These are phyloP conservation scores for Halcyon senegalensis DNA, from an alignment of 2,113 vertebrate genomes.

Conservation along the genomic window DNA sequence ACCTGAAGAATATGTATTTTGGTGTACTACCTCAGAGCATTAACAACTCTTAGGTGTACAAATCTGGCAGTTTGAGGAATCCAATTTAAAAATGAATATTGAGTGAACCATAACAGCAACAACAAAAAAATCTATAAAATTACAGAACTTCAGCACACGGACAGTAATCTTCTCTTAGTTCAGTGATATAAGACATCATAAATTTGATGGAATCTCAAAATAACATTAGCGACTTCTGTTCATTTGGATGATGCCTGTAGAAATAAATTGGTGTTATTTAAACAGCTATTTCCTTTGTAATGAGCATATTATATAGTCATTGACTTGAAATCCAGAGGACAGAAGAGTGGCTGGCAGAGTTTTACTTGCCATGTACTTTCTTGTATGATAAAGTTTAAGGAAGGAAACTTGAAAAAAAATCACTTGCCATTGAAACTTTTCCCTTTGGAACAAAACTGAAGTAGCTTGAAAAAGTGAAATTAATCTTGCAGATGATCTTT, in stretches of 20 bases:
- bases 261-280: background rate
- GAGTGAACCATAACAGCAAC: background rate
- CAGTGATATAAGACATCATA: background rate
- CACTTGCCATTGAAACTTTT: background rate
- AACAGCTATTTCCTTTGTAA: background rate
- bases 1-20: constrained; percentile 39
- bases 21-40: background rate
- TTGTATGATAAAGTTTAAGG: background rate
- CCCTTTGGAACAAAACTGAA: background rate
- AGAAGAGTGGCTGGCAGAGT: background rate
- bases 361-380: background rate
- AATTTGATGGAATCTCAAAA: background rate
- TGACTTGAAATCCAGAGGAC: background rate
- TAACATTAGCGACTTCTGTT: background rate
- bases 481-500: background rate
- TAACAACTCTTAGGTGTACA: background rate
- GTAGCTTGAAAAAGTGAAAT: background rate
- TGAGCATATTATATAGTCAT: background rate
- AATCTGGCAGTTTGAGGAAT: background rate
- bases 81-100: constrained; percentile 42
- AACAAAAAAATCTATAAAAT: background rate
- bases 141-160: background rate
- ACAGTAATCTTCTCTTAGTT: background rate
- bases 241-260: background rate
- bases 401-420: background rate